phyloP scores from a whole-genome alignment of 92 coral and sea anemone species.

The Montipora capitata region DNA sequence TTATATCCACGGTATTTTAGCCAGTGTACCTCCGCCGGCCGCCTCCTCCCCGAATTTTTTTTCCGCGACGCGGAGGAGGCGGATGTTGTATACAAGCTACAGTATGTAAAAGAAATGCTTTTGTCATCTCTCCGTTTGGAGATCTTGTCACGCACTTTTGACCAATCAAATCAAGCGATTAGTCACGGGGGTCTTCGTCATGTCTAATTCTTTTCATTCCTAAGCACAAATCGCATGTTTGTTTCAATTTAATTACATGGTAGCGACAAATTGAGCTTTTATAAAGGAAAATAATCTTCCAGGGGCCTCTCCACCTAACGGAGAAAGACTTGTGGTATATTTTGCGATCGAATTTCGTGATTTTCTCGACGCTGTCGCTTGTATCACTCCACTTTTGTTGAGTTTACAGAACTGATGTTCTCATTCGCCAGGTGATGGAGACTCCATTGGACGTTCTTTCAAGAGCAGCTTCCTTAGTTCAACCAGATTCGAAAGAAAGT shows the following conservation, averaged over 20 bases:
- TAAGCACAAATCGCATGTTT: conserved; percentile 83
- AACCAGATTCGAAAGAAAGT: conserved; percentile 85
- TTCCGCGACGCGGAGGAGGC: too few relatives aligned
- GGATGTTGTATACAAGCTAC: too few relatives aligned
- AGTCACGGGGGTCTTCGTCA: conserved; percentile 64
- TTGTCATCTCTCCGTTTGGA: conserved; percentile 15
- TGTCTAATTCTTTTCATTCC: conserved; percentile 77
- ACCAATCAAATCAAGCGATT: conserved; percentile 43
- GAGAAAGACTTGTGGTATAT: conserved; percentile 31
- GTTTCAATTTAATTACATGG: conserved; percentile 79
- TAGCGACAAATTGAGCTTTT: conserved; percentile 17
- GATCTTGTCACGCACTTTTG: conserved; percentile 41
- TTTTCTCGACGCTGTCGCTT: not conserved
- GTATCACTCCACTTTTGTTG: not conserved
- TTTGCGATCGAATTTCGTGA: not conserved
- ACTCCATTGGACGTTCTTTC: conserved; percentile 98
- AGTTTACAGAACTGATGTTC: conserved; percentile 8
- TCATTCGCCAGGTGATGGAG: conserved; percentile 71
- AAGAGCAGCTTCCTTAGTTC: conserved; percentile 97
- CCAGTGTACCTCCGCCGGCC: too few relatives aligned
- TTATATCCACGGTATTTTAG: too few relatives aligned
- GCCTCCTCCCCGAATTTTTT: too few relatives aligned
- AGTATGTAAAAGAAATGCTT: not conserved
- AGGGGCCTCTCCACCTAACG: conserved; percentile 18
- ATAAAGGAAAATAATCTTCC: conserved; percentile 12